phyloP scores from a whole-genome alignment of 2,888 invertebrate genomes.

The Dryobota labecula region DNA sequence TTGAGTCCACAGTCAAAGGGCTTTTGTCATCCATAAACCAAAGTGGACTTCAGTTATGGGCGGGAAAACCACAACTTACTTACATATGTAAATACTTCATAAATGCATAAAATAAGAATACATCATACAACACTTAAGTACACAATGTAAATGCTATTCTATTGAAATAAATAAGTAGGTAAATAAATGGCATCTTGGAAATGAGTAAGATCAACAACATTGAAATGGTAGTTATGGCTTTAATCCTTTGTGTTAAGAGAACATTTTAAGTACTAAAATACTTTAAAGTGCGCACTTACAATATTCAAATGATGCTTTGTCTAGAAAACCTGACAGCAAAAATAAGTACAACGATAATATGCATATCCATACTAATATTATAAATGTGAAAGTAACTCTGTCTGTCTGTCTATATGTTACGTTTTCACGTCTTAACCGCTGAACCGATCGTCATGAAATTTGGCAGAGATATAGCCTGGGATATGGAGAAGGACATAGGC shows the following conservation, averaged over 20 bases:
- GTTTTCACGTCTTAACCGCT: too few relatives aligned
- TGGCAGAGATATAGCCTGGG: too few relatives aligned
- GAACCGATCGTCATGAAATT: too few relatives aligned
- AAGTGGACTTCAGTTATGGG: background rate
- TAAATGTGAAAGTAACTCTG: too few relatives aligned
- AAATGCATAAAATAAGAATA: constrained; percentile 2
- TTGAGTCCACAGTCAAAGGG: background rate
- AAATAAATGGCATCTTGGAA: constrained; percentile 3
- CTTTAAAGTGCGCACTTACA: constrained; percentile 6
- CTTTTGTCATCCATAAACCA: background rate
- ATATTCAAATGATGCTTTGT: constrained; percentile 3
- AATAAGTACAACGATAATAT: too few relatives aligned
- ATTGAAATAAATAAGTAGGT: constrained; percentile 19
- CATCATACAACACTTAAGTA: background rate
- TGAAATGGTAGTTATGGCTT: background rate
- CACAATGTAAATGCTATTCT: background rate
- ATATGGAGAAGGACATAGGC: too few relatives aligned
- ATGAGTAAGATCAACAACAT: background rate
- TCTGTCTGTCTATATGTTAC: too few relatives aligned
- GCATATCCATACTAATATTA: too few relatives aligned
- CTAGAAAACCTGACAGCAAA: background rate
- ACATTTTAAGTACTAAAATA: background rate
- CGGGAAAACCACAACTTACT: background rate
- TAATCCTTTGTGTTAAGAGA: background rate
- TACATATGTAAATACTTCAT: background rate